Base-by-base conservation (phyloP, 1,140 invertebrate species). In the Caenorhabditis latens region DNA sequence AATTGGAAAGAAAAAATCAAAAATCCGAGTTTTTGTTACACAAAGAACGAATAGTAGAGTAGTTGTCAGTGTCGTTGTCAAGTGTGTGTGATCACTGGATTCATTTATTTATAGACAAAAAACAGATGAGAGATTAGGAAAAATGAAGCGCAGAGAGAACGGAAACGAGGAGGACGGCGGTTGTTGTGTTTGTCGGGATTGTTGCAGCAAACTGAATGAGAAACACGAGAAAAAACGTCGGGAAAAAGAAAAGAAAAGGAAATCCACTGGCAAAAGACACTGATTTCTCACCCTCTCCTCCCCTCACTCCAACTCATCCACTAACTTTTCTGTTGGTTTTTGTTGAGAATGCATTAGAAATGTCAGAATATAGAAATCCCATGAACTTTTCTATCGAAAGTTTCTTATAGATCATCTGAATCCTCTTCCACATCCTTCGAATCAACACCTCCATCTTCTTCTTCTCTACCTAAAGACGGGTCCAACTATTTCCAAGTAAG, bases 401-500 rank as follows among this genome's bases (percentile, higher is more conserved):
- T 32, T 32, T 32, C 32, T 58, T 58, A 8, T 2, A 32, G 21
- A 8, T 40, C 61, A 32, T 32, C 19, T 58, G 57, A 58, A 32
- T 7, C 24, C 2, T 63, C 24, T 63, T 5, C 21, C 61, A 79
- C 46, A 8, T 48, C 71, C 6, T 50, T 50, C 46, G 71, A 48
- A 79, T 79, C 71, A 50, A 79, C 71, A 21, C 71, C 46, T 13
- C 46, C 71, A 5, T 50, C 46, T 19, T 50, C 71, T 9, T 50
- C 46, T 19, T 50, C 71, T 24, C 21, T 16, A 13, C 21, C 71
- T 8, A 53, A 79, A 16, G 65, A 19, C 19, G 65, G 42, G 42
- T 71, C 65, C 71, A 79, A 50, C 71, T 79, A 50, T 32, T 79
- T 79, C 19, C 43, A 50, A 79, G 71, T 50, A 79, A 79, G 71